phyloP scores from a whole-genome alignment of 2,797 vertebrate species.

The Lophotriccus pileatus region DNA sequence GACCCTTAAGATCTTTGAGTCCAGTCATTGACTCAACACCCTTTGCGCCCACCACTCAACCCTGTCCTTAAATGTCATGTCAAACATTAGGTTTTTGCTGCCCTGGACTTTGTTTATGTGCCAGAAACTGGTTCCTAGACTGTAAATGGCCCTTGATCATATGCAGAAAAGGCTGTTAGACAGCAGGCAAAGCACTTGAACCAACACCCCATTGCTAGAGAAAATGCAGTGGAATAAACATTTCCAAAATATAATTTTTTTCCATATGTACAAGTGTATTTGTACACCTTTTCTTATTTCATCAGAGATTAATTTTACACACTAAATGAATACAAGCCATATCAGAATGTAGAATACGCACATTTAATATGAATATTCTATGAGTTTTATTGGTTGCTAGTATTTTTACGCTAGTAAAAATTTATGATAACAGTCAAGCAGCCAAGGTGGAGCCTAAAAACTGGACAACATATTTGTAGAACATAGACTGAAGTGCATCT shows the following conservation, averaged over 20 bases:
- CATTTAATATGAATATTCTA: not conserved
- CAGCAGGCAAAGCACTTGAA: not conserved
- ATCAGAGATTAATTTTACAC: not conserved
- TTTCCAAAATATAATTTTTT: not conserved
- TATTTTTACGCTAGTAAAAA: not conserved
- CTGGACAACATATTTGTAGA: not conserved
- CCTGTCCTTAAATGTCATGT: not conserved
- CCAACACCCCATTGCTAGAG: not conserved
- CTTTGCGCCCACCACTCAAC: not conserved
- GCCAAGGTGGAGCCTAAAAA: not conserved
- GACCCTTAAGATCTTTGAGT: not conserved
- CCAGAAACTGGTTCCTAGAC: not conserved
- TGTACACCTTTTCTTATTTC: not conserved
- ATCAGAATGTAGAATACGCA: not conserved
- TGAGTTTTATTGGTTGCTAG: not conserved
- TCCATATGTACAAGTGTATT: not conserved
- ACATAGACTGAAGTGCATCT: not conserved
- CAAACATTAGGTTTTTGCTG: not conserved
- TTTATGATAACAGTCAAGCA: not conserved
- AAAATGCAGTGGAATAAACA: not conserved
- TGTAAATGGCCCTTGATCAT: not conserved
- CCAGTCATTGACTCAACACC: not conserved
- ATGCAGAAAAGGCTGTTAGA: not conserved
- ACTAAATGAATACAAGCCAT: not conserved
- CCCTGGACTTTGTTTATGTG: not conserved